A percentile compares a stretch with the other conserved stretches of the same genome.
phyloP scores from a whole-genome alignment of 2,888 invertebrate genomes.

The Scotopteryx bipunctaria region DNA sequence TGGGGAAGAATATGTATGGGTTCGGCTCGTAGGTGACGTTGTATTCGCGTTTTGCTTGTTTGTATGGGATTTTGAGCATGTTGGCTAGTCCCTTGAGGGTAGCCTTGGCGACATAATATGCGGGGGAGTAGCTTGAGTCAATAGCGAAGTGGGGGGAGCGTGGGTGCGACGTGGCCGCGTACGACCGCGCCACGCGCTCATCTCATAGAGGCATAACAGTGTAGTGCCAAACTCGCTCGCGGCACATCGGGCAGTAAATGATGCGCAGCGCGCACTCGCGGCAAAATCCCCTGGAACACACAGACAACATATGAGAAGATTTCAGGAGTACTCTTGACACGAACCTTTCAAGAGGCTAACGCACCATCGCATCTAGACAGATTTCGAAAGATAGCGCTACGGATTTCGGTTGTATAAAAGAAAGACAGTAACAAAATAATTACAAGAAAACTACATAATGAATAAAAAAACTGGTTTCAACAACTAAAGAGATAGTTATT shows the following conservation, averaged over 20 bases:
- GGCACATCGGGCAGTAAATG: constrained; percentile 94
- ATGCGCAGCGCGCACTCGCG: constrained; percentile 89
- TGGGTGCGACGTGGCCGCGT: not conserved
- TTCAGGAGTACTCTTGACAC: too few relatives aligned
- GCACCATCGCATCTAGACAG: too few relatives aligned
- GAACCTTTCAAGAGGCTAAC: too few relatives aligned
- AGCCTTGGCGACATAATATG: not conserved
- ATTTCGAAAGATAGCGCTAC: too few relatives aligned
- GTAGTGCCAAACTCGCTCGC: constrained; percentile 54
- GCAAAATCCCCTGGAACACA: constrained; percentile 90
- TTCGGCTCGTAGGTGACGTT: not conserved
- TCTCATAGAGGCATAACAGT: constrained; percentile 17
- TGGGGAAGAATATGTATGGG: too few relatives aligned
- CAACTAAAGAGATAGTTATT: too few relatives aligned
- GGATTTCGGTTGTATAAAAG: too few relatives aligned
- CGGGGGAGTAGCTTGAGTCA: not conserved
- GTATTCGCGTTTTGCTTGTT: not conserved
- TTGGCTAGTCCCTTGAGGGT: not conserved
- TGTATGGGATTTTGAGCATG: not conserved
- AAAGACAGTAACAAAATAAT: too few relatives aligned
- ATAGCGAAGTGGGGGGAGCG: not conserved
- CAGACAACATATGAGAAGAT: too few relatives aligned
- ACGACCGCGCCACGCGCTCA: not conserved
- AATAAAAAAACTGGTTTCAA: too few relatives aligned
- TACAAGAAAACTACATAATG: too few relatives aligned